Evolutionary conservation across 2,113 vertebrate species (phyloP), one percentile per base, ranked within the genome.

Genomic region (Pangasianodon hypophthalmus): DNA sequence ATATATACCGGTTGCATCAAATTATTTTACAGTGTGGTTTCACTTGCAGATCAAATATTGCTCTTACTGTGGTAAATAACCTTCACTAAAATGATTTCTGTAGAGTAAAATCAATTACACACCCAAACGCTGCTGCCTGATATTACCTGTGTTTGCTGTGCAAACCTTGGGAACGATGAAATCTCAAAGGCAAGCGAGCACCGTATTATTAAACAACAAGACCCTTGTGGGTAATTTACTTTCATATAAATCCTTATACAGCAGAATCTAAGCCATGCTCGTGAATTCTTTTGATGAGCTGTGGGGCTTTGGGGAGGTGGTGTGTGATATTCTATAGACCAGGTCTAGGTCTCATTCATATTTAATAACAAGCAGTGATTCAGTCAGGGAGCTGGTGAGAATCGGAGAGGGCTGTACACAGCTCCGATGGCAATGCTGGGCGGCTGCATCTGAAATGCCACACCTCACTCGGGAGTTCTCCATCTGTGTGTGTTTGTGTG

Each of bases 361-460:
- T 91, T 92, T 93, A 85, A 93, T 90, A 90, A 83, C 50, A 44
- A 75, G 62, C 84, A 90, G 46, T 87, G 87, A 90, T 87, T 67
- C 71, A 62, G 89, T 87, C 67, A 87, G 24, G 56, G 41, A 52
- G 79, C 32, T 88, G n/a, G 44, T n/a, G 86, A 71, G 88, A 73
- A 81, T 87, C 69, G 11, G 46, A 73, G 29, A 56, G 46, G 64
- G 67, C 56, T 89, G 62, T 54, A 84, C 37, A 50, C 79, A 48
- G 52, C 86, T 83, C 83, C 86, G 88, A 81, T 2, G 84, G 84
- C 24, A 18, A 69, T 81, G 50, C 60, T 82, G 48, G 41, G 56
- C 29, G 75, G 62, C 56, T 69, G 56, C 32, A 58, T 24, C 32
- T 37, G 81, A 89, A 90, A 92, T 37, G 32, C 79, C 85, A 85